Base-by-base conservation (phyloP, 2,888 invertebrate genomes). In the Laspeyria flexula region DNA sequence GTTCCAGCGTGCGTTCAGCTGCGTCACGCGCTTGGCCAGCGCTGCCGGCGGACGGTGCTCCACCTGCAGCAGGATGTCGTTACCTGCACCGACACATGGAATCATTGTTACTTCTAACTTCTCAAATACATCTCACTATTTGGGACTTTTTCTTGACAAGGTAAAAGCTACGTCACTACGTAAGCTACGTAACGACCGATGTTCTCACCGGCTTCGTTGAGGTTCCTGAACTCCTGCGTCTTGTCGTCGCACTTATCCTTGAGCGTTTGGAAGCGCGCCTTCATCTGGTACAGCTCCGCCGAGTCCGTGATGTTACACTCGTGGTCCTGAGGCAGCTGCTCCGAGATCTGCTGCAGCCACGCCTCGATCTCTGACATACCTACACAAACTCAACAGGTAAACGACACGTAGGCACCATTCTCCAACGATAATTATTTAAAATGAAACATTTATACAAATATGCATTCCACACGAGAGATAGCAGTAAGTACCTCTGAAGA, bases 161-260 rank as follows among this genome's bases (percentile, higher is more conserved):
- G n/a, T n/a, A 6, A 0, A 18, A 10, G 1, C 10, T 1, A 16
- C 21, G 21, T 21, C 2, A 21, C 21, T n/a, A n/a, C n/a, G n/a
- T n/a, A n/a, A n/a, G n/a, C n/a, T n/a, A 35, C 7, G 40, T 35
- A 10, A 21, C 33, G 6, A 4, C 18, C 3, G 10, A 4, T 15
- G 6, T 7, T 25, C 79, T 79, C 73, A 82, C 95, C 94, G 39
- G 93, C 90, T 73, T 96, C 96, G 77, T 95, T 96, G 39, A 96
- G 90, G 66, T 94, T 93, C 10, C 95, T 89, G 77, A 96, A 96
- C 65, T 94, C 94, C 23, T 93, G 90, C 16, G 95, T 94, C 65
- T 94, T 94, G 10, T 93, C 93, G 73, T 96, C 96, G 69, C 96
- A 95, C 63, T 94, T 93, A 60, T 96, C 96, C 79, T 95, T 96